These are phyloP conservation scores for Selene dorsalis DNA, from an alignment of 2,797 vertebrate species.

Conservation along the genomic window DNA sequence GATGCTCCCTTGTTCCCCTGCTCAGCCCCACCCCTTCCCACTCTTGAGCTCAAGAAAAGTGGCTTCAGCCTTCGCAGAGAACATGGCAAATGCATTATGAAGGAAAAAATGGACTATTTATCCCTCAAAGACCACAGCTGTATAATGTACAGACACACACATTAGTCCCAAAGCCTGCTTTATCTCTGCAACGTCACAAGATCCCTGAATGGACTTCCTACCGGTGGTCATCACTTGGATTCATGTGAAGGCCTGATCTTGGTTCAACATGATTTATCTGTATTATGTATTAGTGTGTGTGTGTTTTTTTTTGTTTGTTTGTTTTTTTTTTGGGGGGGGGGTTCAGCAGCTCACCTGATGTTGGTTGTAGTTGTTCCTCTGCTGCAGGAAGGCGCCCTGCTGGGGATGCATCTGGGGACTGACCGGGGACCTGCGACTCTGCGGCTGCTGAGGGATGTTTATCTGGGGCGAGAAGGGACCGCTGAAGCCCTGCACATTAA, in stretches of 20 bases:
- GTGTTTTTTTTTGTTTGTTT: too few relatives aligned
- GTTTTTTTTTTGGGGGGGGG: too few relatives aligned
- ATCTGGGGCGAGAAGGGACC: constrained; percentile 92
- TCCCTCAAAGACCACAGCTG: not conserved
- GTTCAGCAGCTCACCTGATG: constrained; percentile 88
- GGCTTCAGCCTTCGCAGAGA: constrained; percentile 32
- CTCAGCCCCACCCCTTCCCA: constrained; percentile 23
- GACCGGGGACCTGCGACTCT: constrained; percentile 91
- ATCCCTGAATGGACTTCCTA: constrained; percentile 15
- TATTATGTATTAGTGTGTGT: too few relatives aligned
- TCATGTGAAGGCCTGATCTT: not conserved
- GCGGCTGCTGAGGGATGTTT: constrained; percentile 88
- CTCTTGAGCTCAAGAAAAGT: constrained; percentile 37
- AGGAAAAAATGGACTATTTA: constrained; percentile 20
- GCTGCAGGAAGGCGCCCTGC: constrained; percentile 93
- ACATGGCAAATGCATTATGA: constrained; percentile 51
- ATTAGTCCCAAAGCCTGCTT: constrained; percentile 1
- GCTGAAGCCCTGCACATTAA: constrained; percentile 88
- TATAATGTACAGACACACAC: constrained; percentile 2
- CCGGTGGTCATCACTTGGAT: not conserved
- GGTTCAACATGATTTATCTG: too few relatives aligned
- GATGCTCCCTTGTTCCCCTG: constrained; percentile 60
- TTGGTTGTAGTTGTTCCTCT: constrained; percentile 96
- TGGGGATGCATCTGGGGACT: constrained; percentile 93
- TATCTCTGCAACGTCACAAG: constrained; percentile 57